Evolutionary conservation across 2,113 vertebrate species (phyloP), one percentile per base, ranked within the genome.

Genomic region (Caranx ignobilis): DNA sequence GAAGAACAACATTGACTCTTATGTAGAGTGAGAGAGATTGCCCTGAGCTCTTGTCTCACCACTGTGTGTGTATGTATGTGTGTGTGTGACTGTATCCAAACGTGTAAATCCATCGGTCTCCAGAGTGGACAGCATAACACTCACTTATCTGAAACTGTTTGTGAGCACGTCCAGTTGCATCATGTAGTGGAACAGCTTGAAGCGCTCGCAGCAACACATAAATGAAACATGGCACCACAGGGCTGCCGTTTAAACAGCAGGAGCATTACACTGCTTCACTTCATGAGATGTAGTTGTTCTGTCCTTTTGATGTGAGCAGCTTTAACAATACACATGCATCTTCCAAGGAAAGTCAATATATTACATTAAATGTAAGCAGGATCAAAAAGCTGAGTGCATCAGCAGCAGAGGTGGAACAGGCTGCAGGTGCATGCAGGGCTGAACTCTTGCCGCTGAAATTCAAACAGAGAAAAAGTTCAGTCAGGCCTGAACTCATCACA

Each of bases 1-100:
- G 64, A 86, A 83, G 79, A 86, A 84, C 78, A 89, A 89, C 87
- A 91, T 65, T 65, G 77, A 87, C 79, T 86, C 78, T 79, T 57
- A 66, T 62, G 71, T 35, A 35, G 74, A 85, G 82, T 70, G 76
- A 83, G 69, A 60, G 55, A 48, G 48, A 70, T 62, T 31, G 47
- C 64, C 82, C 47, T 18, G 50, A 68, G 67, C 32, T 81, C 26
- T 48, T 62, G 18, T 21, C 26, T 43, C 3, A 4, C 5, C 34
- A 0, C 35, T 54, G 48, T 45, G n/a, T 19, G 45, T 64, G 31
- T 75, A 55, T 62, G 56, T 26, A 47, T 70, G 35, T 61, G 7
- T 55, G 26, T 45, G 31, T 72, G 50, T 71, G 54, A 45, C 15
- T 67, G 21, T 9, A 52, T 62, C 15, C 13, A 62, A 66, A 79